Conservation (phyloP, 2,888 invertebrate species). For the Eilema griseolum region DNA sequence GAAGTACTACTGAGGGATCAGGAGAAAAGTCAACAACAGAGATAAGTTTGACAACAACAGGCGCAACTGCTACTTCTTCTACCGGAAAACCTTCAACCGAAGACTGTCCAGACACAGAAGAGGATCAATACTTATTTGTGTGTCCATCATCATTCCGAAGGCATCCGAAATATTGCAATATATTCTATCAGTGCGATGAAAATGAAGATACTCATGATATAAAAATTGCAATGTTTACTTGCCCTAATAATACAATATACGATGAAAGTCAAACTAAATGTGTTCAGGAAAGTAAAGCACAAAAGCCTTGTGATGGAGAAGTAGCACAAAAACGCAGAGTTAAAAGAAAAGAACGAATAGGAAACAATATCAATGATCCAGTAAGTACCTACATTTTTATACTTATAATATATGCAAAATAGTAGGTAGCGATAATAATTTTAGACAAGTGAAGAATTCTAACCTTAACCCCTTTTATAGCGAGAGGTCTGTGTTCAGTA, state of each 20-base stretch:
- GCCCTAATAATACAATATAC: constrained; percentile 92
- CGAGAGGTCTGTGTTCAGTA: no score
- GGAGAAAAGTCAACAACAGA: constrained; percentile 42
- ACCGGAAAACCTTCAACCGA: constrained; percentile 56
- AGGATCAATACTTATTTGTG: constrained; percentile 90
- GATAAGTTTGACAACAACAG: constrained; percentile 52
- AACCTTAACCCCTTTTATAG: no score
- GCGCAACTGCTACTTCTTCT: constrained; percentile 34
- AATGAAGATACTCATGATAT: constrained; percentile 89
- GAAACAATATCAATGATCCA: constrained; percentile 79
- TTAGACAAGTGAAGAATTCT: not conserved
- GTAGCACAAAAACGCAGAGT: constrained; percentile 85
- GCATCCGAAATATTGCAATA: constrained; percentile 93
- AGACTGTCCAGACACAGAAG: constrained; percentile 87
- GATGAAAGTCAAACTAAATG: constrained; percentile 92
- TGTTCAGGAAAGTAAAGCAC: constrained; percentile 87
- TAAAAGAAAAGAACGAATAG: constrained; percentile 79
- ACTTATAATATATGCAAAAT: not conserved
- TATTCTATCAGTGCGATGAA: constrained; percentile 94
- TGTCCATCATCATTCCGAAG: constrained; percentile 94
- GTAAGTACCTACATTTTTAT: constrained; percentile 74
- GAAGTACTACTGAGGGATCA: constrained; percentile 24
- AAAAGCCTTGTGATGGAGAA: constrained; percentile 86
- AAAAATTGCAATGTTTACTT: constrained; percentile 91
- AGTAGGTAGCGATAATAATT: no score